These are phyloP conservation scores for Archivesica marissinica DNA, from an alignment of 1,140 invertebrate genomes.

Conservation along the genomic window DNA sequence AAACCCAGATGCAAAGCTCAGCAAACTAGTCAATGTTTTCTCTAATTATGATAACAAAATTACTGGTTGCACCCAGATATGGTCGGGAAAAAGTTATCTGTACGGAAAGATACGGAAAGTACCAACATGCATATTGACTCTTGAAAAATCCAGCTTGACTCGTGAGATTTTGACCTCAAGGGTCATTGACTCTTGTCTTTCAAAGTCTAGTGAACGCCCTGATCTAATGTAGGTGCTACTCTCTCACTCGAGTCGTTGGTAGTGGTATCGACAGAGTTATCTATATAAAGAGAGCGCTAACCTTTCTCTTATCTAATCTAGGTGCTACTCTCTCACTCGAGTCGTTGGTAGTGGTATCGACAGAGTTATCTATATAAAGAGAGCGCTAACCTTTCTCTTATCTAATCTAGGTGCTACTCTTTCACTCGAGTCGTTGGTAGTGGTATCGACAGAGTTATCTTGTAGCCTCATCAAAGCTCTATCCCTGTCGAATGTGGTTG, in stretches of 20 bases:
- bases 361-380: slow-evolving; percentile 95
- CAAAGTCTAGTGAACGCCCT: too few species aligned
- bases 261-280: slow-evolving; percentile 90
- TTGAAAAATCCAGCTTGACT: too few species aligned
- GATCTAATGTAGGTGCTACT: slow-evolving; percentile 96
- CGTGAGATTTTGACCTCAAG: too few species aligned
- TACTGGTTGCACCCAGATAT: too few species aligned
- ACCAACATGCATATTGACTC: too few species aligned
- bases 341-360: slow-evolving; percentile 87
- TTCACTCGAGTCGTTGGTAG: slow-evolving; percentile 88
- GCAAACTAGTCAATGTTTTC: too few species aligned
- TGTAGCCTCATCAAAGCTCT: slow-evolving; percentile 95
- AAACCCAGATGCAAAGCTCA: too few species aligned
- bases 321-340: slow-evolving; percentile 94
- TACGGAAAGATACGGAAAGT: too few species aligned
- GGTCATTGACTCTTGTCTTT: too few species aligned
- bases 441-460: slow-evolving; percentile 92
- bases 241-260: slow-evolving; percentile 89
- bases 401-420: slow-evolving; percentile 96
- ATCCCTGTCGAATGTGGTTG: slow-evolving; percentile 96
- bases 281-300: too few species aligned
- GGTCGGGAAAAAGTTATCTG: too few species aligned
- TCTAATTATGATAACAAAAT: too few species aligned
- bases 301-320: slow-evolving; percentile 92
- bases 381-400: slow-evolving; percentile 87